Evolutionary conservation across 2,888 invertebrate genomes (phyloP).

Genomic region (Drosophila subquinaria): DNA sequence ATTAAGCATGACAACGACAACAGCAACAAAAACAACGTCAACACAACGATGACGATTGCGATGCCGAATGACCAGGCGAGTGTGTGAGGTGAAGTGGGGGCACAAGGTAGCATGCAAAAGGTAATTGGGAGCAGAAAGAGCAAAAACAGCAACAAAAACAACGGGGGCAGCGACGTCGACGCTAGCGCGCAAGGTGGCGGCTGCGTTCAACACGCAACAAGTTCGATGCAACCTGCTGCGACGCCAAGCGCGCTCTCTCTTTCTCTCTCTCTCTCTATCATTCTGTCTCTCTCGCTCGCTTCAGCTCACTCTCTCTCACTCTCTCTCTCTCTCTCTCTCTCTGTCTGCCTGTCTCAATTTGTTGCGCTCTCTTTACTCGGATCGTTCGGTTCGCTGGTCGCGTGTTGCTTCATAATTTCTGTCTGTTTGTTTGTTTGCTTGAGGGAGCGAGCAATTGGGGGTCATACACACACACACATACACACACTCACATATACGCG

Average conservation of each 20-base stretch:
- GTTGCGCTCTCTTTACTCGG: slow-evolving; percentile 60
- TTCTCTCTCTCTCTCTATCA: neutral
- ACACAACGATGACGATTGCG: slow-evolving; percentile 76
- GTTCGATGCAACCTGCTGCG: slow-evolving; percentile 71
- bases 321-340: slow-evolving; percentile 2
- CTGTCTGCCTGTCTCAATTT: slow-evolving; percentile 41
- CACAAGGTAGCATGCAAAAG: slow-evolving; percentile 82
- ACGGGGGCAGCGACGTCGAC: slow-evolving; percentile 15
- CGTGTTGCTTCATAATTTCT: slow-evolving; percentile 72
- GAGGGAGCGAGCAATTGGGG: slow-evolving; percentile 81
- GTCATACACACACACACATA: slow-evolving; percentile 56
- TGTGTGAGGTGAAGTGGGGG: slow-evolving; percentile 78
- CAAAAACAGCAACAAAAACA: slow-evolving; percentile 52
- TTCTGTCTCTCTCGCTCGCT: no score
- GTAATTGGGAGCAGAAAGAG: slow-evolving; percentile 82
- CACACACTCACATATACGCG: neutral
- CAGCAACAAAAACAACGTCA: slow-evolving; percentile 56
- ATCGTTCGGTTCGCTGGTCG: slow-evolving; percentile 64
- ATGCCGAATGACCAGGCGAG: slow-evolving; percentile 65
- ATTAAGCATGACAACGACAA: slow-evolving; percentile 78
- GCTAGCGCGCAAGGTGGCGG: slow-evolving; percentile 75
- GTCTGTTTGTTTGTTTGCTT: slow-evolving; percentile 69
- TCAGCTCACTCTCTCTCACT: slow-evolving; percentile 3
- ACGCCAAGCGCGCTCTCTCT: slow-evolving; percentile 23
- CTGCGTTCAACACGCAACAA: slow-evolving; percentile 69